Evolutionary conservation across 2,797 vertebrate species (phyloP).

Genomic region (Gallinago stenura): DNA sequence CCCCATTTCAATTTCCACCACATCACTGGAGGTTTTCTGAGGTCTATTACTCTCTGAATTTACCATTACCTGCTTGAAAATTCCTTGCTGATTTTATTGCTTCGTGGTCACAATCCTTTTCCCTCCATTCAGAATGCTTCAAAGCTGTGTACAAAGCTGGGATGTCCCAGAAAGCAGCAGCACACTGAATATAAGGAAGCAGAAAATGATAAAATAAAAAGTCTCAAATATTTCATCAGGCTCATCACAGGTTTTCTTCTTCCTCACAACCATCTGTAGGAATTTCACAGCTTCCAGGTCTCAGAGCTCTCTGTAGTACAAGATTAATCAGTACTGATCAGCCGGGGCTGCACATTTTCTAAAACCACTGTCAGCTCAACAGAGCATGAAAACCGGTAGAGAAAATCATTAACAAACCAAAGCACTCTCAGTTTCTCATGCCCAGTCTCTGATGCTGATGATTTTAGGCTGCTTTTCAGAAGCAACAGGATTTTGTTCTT

Average conservation of each 20-base stretch:
- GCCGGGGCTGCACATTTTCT: slow-evolving; percentile 9
- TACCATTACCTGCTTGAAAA: background rate
- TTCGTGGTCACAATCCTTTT: background rate
- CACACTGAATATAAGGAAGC: background rate
- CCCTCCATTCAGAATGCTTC: background rate
- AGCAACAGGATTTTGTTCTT: background rate
- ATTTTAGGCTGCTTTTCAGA: slow-evolving; percentile 10
- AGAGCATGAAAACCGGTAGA: slow-evolving; percentile 40
- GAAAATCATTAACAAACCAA: slow-evolving; percentile 58
- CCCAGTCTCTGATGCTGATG: background rate
- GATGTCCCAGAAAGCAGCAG: background rate
- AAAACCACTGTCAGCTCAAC: slow-evolving; percentile 43
- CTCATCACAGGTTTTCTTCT: background rate
- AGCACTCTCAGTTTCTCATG: background rate
- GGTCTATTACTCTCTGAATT: background rate
- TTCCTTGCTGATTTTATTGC: background rate
- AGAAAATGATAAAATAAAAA: background rate
- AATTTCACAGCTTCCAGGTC: slow-evolving; percentile 6
- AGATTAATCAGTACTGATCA: slow-evolving; percentile 50
- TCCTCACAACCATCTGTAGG: background rate
- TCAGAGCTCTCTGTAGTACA: background rate
- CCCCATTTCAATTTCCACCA: background rate
- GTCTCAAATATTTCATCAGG: background rate
- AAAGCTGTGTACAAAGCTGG: background rate
- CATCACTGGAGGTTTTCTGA: background rate